Percentiles rank a stretch among this genome's conserved stretches.
phyloP scores from a whole-genome alignment of 2,113 vertebrate species.

The Elephantulus edwardii region DNA sequence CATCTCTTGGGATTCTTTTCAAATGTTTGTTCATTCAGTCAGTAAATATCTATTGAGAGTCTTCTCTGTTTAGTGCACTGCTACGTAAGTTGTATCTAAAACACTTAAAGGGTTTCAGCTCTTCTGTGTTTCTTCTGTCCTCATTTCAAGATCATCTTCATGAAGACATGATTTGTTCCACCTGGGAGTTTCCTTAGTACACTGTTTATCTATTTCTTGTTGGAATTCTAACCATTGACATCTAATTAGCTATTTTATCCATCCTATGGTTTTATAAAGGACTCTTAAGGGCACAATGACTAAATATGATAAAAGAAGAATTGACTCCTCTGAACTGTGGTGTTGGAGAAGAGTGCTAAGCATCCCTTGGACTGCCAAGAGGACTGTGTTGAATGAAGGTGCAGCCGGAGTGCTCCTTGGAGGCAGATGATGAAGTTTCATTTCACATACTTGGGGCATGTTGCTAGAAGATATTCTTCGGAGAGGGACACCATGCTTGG shows the following conservation, averaged over 20 bases:
- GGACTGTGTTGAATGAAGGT: too few relatives aligned
- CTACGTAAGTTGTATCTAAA: neutral
- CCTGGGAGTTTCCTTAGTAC: neutral
- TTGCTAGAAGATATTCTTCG: too few relatives aligned
- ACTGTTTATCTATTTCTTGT: neutral
- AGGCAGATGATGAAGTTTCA: too few relatives aligned
- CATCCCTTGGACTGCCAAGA: too few relatives aligned
- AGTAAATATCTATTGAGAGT: constrained; percentile 14
- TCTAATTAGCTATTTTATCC: neutral
- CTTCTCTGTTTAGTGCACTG: neutral
- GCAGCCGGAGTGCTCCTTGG: too few relatives aligned
- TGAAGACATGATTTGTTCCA: neutral
- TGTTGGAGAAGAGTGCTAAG: too few relatives aligned
- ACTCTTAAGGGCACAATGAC: neutral
- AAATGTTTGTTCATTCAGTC: neutral
- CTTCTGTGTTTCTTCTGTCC: neutral
- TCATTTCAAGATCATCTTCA: neutral
- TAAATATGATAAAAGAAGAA: too few relatives aligned
- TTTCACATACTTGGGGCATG: too few relatives aligned
- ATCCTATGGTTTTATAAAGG: neutral
- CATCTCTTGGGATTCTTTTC: neutral
- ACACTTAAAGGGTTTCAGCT: neutral
- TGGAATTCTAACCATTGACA: neutral
- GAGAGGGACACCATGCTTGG: too few relatives aligned
- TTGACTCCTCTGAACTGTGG: too few relatives aligned